A percentile compares a stretch with the other conserved stretches of the same genome.
These are phyloP conservation scores for Sinhomidia bicolor DNA, from an alignment of 2,888 invertebrate species.

Conservation along the genomic window DNA sequence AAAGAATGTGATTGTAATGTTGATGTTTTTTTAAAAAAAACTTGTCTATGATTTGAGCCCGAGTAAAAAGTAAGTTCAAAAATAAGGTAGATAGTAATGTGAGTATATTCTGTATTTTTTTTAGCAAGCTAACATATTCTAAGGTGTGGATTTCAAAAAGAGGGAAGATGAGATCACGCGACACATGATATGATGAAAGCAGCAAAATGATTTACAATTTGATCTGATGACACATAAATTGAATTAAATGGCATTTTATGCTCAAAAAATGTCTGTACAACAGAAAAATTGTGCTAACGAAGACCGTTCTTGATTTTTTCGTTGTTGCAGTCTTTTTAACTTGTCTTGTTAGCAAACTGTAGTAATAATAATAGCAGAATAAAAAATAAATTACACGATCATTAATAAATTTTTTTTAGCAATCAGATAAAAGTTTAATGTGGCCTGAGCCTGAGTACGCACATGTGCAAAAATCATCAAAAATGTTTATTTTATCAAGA, in stretches of 20 bases:
- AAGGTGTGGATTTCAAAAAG: background rate
- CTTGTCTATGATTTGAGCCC: too few species aligned
- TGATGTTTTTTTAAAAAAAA: background rate
- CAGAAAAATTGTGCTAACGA: slow-evolving; percentile 8
- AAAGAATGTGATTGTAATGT: too few species aligned
- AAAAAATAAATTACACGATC: slow-evolving; percentile 8
- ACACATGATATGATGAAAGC: background rate
- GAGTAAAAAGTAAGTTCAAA: too few species aligned
- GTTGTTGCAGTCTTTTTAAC: background rate
- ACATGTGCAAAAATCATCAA: background rate
- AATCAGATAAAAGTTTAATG: background rate
- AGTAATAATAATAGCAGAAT: background rate
- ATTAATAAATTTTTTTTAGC: slow-evolving; percentile 10
- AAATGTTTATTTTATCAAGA: background rate
- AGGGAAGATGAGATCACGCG: background rate
- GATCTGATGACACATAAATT: slow-evolving; percentile 45
- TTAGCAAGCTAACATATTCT: too few species aligned
- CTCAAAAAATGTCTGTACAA: slow-evolving; percentile 25
- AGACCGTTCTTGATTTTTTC: slow-evolving; percentile 4
- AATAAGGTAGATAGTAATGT: too few species aligned
- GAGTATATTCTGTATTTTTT: too few species aligned
- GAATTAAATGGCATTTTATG: slow-evolving; percentile 46
- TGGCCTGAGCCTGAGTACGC: too few species aligned
- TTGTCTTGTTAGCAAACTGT: background rate
- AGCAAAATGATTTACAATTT: slow-evolving; percentile 36